These are phyloP conservation scores for Hypotaenidia philippensis DNA, from an alignment of 2,797 vertebrate genomes.

Conservation along the genomic window DNA sequence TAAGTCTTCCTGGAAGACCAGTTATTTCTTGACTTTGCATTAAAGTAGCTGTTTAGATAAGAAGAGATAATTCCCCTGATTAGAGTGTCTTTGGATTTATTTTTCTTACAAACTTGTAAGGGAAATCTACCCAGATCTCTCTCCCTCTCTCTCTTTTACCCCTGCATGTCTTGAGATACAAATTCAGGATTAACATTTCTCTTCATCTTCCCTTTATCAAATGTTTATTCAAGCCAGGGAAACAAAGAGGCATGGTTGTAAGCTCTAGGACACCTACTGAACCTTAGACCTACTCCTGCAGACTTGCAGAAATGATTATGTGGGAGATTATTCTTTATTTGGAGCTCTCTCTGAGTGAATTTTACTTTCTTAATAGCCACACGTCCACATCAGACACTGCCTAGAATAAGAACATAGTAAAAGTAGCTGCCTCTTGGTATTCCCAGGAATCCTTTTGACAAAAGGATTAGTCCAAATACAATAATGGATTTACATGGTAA, in stretches of 20 bases:
- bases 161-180: slow-evolving; percentile 46
- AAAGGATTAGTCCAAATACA: slow-evolving; percentile 34
- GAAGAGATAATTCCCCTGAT: slow-evolving; percentile 27
- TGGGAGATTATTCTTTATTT: slow-evolving; percentile 39
- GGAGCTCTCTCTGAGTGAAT: slow-evolving; percentile 2
- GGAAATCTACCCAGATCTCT: slow-evolving; percentile 39
- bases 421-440: slow-evolving; percentile 13
- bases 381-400: neutral
- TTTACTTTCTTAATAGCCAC: slow-evolving; percentile 34
- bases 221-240: slow-evolving; percentile 60
- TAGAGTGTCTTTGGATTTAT: slow-evolving; percentile 47
- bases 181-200: slow-evolving; percentile 65
- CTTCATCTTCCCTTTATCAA: slow-evolving; percentile 64
- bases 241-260: slow-evolving; percentile 50
- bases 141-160: neutral
- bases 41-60: slow-evolving; percentile 48
- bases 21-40: slow-evolving; percentile 47
- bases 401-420: neutral
- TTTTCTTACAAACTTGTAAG: slow-evolving; percentile 44
- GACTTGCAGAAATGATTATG: slow-evolving; percentile 1
- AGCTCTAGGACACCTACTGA: slow-evolving; percentile 43
- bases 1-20: slow-evolving; percentile 26
- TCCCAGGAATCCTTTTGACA: slow-evolving; percentile 32
- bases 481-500: slow-evolving; percentile 33
- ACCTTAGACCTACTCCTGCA: slow-evolving; percentile 12